Percentiles rank a stretch among this genome's conserved stretches.
Conservation (phyloP, 2,113 vertebrate genomes). For the Balaeniceps rex region DNA sequence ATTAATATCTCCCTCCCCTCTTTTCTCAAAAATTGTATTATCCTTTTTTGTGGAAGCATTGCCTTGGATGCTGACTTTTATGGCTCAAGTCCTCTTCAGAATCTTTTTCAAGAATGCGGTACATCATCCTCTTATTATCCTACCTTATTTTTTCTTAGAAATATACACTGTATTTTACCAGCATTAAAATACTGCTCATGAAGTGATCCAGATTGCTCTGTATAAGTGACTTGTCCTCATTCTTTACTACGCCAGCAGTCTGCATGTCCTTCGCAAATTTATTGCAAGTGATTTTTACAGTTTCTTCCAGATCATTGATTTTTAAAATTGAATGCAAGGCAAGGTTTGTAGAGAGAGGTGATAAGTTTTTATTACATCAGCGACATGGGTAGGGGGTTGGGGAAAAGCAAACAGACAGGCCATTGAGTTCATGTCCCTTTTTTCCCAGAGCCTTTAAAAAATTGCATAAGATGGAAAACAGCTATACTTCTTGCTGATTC, state of each 20-base stretch:
- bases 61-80: not conserved
- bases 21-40: not conserved
- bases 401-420: not conserved
- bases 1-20: not conserved
- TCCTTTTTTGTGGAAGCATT: not conserved
- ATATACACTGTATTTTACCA: not conserved
- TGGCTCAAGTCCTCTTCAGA: not conserved
- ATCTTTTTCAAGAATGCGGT: not conserved
- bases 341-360: conserved; percentile 28
- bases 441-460: not conserved
- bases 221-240: conserved; percentile 20
- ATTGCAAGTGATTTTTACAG: conserved; percentile 41
- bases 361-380: conserved; percentile 21
- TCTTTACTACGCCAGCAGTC: conserved; percentile 24
- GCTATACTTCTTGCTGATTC: not conserved
- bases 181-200: not conserved
- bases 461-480: not conserved
- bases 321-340: conserved; percentile 55
- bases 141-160: not conserved
- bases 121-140: not conserved
- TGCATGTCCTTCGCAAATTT: conserved; percentile 32
- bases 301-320: conserved; percentile 59
- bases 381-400: not conserved
- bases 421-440: not conserved
- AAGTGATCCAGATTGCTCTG: conserved; percentile 32